A percentile compares a stretch with the other conserved stretches of the same genome.
These are phyloP conservation scores for Drosophila auraria DNA, from an alignment of 1,140 invertebrate genomes.

Conservation along the genomic window DNA sequence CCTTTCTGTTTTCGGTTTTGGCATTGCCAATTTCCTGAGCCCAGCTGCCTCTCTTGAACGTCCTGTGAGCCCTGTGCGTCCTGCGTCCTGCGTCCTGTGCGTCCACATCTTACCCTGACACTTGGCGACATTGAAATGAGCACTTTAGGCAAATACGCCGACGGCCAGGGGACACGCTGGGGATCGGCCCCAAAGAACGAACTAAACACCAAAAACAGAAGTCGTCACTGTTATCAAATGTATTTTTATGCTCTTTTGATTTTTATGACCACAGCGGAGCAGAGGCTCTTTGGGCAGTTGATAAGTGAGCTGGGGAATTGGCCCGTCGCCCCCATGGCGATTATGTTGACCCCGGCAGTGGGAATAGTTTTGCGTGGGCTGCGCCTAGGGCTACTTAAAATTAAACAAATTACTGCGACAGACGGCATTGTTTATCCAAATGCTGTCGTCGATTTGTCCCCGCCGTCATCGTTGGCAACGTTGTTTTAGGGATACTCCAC, in stretches of 20 bases:
- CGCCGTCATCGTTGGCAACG: slow-evolving; percentile 43
- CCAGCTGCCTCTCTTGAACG: slow-evolving; percentile 4
- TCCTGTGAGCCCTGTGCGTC: slow-evolving; percentile 27
- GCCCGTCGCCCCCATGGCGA: slow-evolving; percentile 27
- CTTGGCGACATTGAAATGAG: slow-evolving; percentile 83
- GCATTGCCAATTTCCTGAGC: slow-evolving; percentile 77
- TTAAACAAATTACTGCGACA: slow-evolving; percentile 75
- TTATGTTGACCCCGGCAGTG: slow-evolving; percentile 46
- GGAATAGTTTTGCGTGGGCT: slow-evolving; percentile 47
- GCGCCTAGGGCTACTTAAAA: slow-evolving; percentile 71
- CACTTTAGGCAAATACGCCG: slow-evolving; percentile 79
- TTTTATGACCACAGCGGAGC: slow-evolving; percentile 74
- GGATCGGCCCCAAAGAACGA: slow-evolving; percentile 17
- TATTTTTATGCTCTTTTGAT: slow-evolving; percentile 84
- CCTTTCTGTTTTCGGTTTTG: slow-evolving; percentile 54
- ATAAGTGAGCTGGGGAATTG: slow-evolving; percentile 67
- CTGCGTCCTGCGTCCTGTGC: slow-evolving; percentile 23
- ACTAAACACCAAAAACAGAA: slow-evolving; percentile 64
- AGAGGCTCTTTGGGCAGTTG: slow-evolving; percentile 64
- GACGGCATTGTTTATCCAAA: slow-evolving; percentile 48
- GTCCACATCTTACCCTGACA: slow-evolving; percentile 70
- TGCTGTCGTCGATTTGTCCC: slow-evolving; percentile 73
- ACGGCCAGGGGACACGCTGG: slow-evolving; percentile 16
- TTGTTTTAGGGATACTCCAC: slow-evolving; percentile 39
- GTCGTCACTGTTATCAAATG: slow-evolving; percentile 79